Percentiles rank a stretch among this genome's conserved stretches.
phyloP scores from a whole-genome alignment of 2,797 vertebrate genomes.

The Amblyopsis hoosieri region DNA sequence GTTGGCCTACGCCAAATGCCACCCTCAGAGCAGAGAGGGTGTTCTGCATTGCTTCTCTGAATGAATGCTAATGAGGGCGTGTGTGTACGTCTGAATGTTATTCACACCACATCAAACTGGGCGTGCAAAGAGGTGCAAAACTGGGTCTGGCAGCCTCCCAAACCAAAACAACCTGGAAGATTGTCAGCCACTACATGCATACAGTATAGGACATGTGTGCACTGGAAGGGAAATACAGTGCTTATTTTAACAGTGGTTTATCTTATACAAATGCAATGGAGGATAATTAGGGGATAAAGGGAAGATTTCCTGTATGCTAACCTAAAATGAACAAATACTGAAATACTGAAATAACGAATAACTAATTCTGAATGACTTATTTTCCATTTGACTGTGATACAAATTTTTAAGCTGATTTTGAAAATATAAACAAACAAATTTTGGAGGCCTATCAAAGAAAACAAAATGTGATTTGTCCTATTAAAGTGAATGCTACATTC shows the following conservation, averaged over 20 bases:
- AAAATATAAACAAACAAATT: neutral
- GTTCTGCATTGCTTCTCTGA: slow-evolving; percentile 72
- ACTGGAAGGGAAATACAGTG: slow-evolving; percentile 40
- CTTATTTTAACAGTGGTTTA: slow-evolving; percentile 39
- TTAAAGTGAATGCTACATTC: slow-evolving; percentile 15
- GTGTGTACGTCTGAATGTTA: slow-evolving; percentile 81
- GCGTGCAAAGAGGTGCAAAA: slow-evolving; percentile 83
- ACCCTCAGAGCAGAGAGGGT: slow-evolving; percentile 78
- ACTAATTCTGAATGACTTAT: neutral
- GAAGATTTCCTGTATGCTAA: slow-evolving; percentile 20
- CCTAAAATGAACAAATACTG: slow-evolving; percentile 9
- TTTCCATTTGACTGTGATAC: neutral
- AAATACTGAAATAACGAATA: slow-evolving; percentile 12
- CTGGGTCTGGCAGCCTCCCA: slow-evolving; percentile 79
- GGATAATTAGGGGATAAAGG: slow-evolving; percentile 2
- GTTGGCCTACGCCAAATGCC: slow-evolving; percentile 80
- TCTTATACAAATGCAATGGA: slow-evolving; percentile 34
- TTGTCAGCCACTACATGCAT: slow-evolving; percentile 79
- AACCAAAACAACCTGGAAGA: slow-evolving; percentile 83
- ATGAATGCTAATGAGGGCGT: slow-evolving; percentile 79
- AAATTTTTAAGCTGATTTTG: neutral
- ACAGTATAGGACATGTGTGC: slow-evolving; percentile 69
- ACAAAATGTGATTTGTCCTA: neutral
- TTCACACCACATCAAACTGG: slow-evolving; percentile 85
- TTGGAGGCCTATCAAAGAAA: slow-evolving; percentile 30